Conservation (phyloP, 2,113 vertebrate genomes). For the Perognathus longimembris region DNA sequence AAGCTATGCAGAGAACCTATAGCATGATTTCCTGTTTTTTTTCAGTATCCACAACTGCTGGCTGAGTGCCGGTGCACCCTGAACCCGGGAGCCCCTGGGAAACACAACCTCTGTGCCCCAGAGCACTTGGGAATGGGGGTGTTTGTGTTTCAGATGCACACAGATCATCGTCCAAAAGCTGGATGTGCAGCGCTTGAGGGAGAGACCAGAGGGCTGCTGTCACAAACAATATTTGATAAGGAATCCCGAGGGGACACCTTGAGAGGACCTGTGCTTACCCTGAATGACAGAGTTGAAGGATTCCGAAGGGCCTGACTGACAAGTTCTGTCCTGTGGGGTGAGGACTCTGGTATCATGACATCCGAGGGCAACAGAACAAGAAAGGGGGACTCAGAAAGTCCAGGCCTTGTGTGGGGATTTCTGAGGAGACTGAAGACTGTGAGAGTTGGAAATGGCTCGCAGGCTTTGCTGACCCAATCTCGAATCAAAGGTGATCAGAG, state of each 20-base stretch:
- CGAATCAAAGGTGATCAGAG: neutral
- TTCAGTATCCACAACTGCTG: neutral
- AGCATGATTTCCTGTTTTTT: fast-evolving
- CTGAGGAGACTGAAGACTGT: neutral
- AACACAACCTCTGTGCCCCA: too few species aligned
- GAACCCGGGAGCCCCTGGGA: fast-evolving
- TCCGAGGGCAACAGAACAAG: fast-evolving
- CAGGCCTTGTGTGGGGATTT: neutral
- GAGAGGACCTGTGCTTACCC: neutral
- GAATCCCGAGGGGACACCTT: neutral
- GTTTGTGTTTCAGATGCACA: neutral
- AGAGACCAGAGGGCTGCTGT: neutral
- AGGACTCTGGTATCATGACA: neutral
- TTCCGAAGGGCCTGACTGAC: neutral
- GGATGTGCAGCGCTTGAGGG: neutral
- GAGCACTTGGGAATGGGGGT: fast-evolving
- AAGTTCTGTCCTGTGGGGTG: too few species aligned
- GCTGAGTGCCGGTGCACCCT: too few species aligned
- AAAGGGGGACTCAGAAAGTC: fast-evolving
- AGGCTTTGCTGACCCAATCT: neutral
- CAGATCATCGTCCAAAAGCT: neutral
- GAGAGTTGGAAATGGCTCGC: neutral
- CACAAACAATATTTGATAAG: neutral
- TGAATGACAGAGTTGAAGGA: neutral
- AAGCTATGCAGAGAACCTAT: neutral